phyloP scores from a whole-genome alignment of 2,888 invertebrate genomes.

The Dasypolia templi region DNA sequence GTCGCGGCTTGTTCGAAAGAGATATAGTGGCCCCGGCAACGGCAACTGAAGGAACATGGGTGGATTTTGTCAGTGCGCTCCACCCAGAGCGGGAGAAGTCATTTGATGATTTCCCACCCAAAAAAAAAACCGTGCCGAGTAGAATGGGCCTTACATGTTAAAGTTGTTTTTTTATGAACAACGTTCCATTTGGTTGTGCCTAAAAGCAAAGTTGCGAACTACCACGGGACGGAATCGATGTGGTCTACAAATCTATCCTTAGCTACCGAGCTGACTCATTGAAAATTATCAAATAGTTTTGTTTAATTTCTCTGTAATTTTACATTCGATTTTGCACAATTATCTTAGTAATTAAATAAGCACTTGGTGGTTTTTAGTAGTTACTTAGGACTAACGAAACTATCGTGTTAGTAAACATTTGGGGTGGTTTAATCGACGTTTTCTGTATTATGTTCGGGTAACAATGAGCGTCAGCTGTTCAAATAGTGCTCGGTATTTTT shows the following conservation, averaged over 20 bases:
- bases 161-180: slow-evolving; percentile 49
- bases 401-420: slow-evolving; percentile 22
- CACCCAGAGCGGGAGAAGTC: too few species aligned
- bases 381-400: slow-evolving; percentile 29
- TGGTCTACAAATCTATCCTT: slow-evolving; percentile 9
- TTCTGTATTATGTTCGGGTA: slow-evolving; percentile 37
- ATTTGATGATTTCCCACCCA: too few species aligned
- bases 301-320: neutral
- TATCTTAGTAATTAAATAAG: neutral
- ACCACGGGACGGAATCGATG: slow-evolving; percentile 29
- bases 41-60: too few species aligned
- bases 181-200: slow-evolving; percentile 23
- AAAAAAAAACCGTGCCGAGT: neutral
- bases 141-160: slow-evolving; percentile 11
- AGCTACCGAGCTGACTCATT: slow-evolving; percentile 1
- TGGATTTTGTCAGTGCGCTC: too few species aligned
- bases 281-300: neutral
- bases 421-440: slow-evolving; percentile 43
- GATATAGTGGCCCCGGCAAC: too few species aligned
- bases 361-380: slow-evolving; percentile 8
- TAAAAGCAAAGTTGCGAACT: slow-evolving; percentile 60
- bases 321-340: slow-evolving; percentile 1
- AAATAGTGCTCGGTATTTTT: slow-evolving; percentile 46
- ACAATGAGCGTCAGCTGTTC: slow-evolving; percentile 52
- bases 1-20: too few species aligned